phyloP scores from a whole-genome alignment of 2,113 vertebrate species.

The cattle (Bos taurus) region ARS-UCD2.0 NC_037333.1:5643001-5643500 shows the following conservation, averaged over 20 bases:
- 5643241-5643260: background rate
- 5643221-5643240: background rate
- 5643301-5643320: too few species aligned
- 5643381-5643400: background rate
- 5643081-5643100: background rate
- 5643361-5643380: background rate
- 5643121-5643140: accelerated
- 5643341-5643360: background rate
- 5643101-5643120: background rate
- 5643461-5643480: background rate
- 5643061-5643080: background rate
- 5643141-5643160: background rate
- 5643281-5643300: too few species aligned
- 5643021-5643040: background rate
- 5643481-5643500: background rate
- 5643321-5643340: too few species aligned
- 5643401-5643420: background rate
- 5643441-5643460: conserved; percentile 17
- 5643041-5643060: background rate
- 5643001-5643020: background rate
- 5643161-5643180: background rate
- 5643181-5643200: background rate
- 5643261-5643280: too few species aligned
- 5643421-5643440: background rate
- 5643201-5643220: background rate